Percentiles rank a stretch among this genome's conserved stretches.
These are phyloP conservation scores for Orchesellides sinensis DNA, from an alignment of 2,888 invertebrate genomes.

Conservation along the genomic window DNA sequence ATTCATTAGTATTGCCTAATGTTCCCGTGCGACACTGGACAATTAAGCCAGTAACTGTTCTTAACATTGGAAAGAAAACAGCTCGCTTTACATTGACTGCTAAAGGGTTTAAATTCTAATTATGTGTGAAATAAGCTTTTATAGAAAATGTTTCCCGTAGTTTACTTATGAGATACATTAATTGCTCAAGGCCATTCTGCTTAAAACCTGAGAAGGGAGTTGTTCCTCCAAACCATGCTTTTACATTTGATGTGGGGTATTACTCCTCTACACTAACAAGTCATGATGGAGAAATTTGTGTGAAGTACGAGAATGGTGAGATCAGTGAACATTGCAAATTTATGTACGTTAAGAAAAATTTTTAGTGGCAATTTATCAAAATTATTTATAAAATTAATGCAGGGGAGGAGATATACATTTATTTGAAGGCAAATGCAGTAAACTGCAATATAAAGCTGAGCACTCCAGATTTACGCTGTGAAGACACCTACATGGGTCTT, in stretches of 20 bases:
- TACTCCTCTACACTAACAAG: constrained; percentile 31
- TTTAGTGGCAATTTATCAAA: background rate
- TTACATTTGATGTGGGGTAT: constrained; percentile 66
- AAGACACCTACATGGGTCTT: constrained; percentile 66
- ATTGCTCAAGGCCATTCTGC: constrained; percentile 60
- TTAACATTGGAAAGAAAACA: constrained; percentile 64
- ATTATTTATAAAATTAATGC: background rate
- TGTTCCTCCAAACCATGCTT: constrained; percentile 61
- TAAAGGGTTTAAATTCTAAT: constrained; percentile 57
- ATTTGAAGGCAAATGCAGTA: constrained; percentile 47
- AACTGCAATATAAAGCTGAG: constrained; percentile 46
- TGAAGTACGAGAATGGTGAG: constrained; percentile 72
- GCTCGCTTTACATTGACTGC: constrained; percentile 62
- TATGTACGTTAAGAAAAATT: background rate
- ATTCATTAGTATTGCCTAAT: constrained; percentile 60
- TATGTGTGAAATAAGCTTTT: background rate
- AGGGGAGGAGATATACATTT: constrained; percentile 62
- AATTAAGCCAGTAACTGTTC: constrained; percentile 47
- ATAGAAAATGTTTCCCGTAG: background rate
- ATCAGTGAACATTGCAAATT: background rate
- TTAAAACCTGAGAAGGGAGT: constrained; percentile 68
- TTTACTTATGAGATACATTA: background rate
- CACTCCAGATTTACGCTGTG: constrained; percentile 30
- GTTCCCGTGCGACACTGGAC: constrained; percentile 68
- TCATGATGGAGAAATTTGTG: constrained; percentile 61